Percentiles rank a stretch among this genome's conserved stretches.
phyloP scores from a whole-genome alignment of 2,888 invertebrate species.

The Sinodicranocentrus sp. region DNA sequence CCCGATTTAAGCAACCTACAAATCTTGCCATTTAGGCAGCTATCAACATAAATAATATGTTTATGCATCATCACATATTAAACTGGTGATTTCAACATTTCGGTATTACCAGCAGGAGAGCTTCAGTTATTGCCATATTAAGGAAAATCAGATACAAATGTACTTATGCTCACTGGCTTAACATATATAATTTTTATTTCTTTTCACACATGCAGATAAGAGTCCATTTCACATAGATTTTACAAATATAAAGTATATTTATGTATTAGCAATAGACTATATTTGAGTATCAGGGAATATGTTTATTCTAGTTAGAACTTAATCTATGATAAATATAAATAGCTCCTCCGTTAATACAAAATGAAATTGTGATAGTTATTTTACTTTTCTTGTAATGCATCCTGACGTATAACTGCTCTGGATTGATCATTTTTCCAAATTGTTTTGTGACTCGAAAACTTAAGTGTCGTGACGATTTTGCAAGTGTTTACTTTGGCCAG shows the following conservation, averaged over 20 bases:
- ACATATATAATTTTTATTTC: background rate
- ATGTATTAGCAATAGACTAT: background rate
- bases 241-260: background rate
- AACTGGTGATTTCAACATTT: background rate
- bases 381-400: background rate
- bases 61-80: background rate
- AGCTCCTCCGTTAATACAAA: too few relatives aligned
- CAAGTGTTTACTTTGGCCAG: too few relatives aligned
- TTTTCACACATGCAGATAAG: background rate
- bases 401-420: too few relatives aligned
- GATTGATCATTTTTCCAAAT: too few relatives aligned
- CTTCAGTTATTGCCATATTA: constrained; percentile 11
- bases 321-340: background rate
- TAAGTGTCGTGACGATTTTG: too few relatives aligned
- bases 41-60: background rate
- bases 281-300: background rate
- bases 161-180: constrained; percentile 22
- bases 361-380: constrained; percentile 17
- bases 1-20: too few relatives aligned
- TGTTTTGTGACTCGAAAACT: too few relatives aligned
- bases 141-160: constrained; percentile 16
- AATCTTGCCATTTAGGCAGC: background rate
- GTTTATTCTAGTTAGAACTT: background rate
- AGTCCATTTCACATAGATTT: background rate
- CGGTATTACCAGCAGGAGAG: constrained; percentile 8